Evolutionary conservation across 2,797 vertebrate genomes (phyloP), one percentile per base, ranked within the genome.

Genomic region (Coregonus ussuriensis): DNA sequence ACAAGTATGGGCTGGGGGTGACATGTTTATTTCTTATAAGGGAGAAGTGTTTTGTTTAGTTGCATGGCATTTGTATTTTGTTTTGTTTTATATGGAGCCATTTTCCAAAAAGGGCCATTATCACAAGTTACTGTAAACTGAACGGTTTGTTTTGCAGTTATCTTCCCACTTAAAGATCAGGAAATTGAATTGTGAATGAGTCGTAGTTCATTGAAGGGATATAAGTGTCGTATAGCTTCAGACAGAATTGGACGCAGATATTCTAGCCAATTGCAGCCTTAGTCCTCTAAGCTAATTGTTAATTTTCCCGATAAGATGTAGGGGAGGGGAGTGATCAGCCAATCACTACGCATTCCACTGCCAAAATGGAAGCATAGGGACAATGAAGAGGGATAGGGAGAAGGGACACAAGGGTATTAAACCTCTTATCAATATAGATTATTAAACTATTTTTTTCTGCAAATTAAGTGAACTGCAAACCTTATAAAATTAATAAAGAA

Each of bases 331-430:
- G 68, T 78, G 75, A 83, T 62, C 72, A 84, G 83, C 87, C 84
- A 82, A 85, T 89, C 81, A 84, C 77, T 82, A 74, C 1, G 67
- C 79, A 85, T 89, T 90, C 87, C 88, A 89, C 88, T 91, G 90
- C 89, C 88, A 86, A 81, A 82, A 83, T 71, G 77, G 77, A 72
- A 59, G 81, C 47, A 59, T 74, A 82, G 72, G 79, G 88, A 86
- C 87, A 92, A 85, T 77, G 47, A 77, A n/a, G n/a, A n/a, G n/a
- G n/a, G n/a, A 77, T 79, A 75, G 72, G 76, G 70, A 71, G 62
- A 74, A 77, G 63, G 68, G 59, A 81, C 16, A 66, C 74, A 11
- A 59, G 81, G 85, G 65, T 79, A 56, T 83, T 77, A 51, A 53
- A 74, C 66, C 76, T 80, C 74, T 78, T 77, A 78, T 76, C n/a